Base-by-base conservation (phyloP, 2,797 vertebrate species). In the Nasua narica region DNA sequence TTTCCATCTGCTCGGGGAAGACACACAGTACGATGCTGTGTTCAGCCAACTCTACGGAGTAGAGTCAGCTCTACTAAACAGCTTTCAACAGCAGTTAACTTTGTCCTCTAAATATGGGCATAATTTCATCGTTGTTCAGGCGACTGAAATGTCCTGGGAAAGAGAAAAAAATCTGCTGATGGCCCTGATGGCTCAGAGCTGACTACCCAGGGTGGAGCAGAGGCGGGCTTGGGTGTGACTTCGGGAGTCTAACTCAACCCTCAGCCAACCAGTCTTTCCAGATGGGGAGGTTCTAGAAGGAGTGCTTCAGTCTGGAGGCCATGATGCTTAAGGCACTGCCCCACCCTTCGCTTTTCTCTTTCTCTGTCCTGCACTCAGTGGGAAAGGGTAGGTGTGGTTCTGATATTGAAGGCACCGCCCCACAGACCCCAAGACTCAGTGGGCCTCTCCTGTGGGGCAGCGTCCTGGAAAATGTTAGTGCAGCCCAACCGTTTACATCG, bases 181-280 rank as follows among this genome's bases (percentile, higher is more conserved):
- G 72, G 18, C 13, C 52, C 29, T 78, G 13, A 67, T 93, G 77
- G 56, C 67, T 95, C 77, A 60, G 10, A 43, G 87, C 97, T 94
- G 94, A 97, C 96, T 88, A 87, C 74, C 81, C 62, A 58, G 94
- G 97, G 96, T 97, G 95, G 97, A 93, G 97, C 72, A 81, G 23
- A 97, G 94, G 91, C 90, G 37, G 52, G 86, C 43, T 91, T 92
- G 95, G 96, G 95, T 97, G 95, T 97, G 97, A 74, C 96, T n/a
- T 46, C 7, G 46, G 37, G 69, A 88, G 62, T 87, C 77, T 35
- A 35, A 4, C 60, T 90, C 46, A 27, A 32, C 76, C 79, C 92
- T 94, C 10, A 69, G 56, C 35, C n/a, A 95, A 95, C 97, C 95
- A 74, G 97, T 97, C 94, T 97, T 97, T 97, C 97, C 87, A 81